These are phyloP conservation scores for Troides helena DNA, from an alignment of 2,888 invertebrate species.

Conservation along the genomic window DNA sequence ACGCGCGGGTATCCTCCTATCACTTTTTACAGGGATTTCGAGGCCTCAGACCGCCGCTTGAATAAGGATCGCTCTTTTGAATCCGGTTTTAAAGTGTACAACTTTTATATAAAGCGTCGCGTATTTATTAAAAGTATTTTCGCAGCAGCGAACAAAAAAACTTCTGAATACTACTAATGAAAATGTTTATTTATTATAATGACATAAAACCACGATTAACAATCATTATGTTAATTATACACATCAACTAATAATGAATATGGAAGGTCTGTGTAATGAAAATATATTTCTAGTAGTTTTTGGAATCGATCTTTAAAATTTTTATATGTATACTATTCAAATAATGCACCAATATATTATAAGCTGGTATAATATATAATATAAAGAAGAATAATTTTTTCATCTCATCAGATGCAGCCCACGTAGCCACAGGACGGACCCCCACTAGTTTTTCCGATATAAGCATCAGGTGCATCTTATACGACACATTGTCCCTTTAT, in stretches of 20 bases:
- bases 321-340: neutral
- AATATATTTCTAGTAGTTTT: too few species aligned
- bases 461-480: constrained; percentile 64
- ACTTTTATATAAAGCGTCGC: constrained; percentile 8
- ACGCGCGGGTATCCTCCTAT: constrained; percentile 43
- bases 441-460: constrained; percentile 49
- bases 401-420: constrained; percentile 58
- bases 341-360: neutral
- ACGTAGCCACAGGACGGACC: constrained; percentile 44
- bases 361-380: neutral
- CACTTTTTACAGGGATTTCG: constrained; percentile 34
- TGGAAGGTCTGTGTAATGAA: too few species aligned
- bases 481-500: constrained; percentile 34
- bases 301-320: too few species aligned
- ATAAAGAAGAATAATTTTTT: constrained; percentile 48
- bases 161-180: too few species aligned
- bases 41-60: constrained; percentile 28
- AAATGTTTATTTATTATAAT: too few species aligned
- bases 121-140: constrained; percentile 2
- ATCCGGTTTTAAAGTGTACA: constrained; percentile 24
- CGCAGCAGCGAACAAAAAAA: neutral
- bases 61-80: constrained; percentile 30
- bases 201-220: too few species aligned
- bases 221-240: too few species aligned
- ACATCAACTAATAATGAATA: too few species aligned